These are phyloP conservation scores for Leptopilina myrica DNA, from an alignment of 2,888 invertebrate species.

Conservation along the genomic window DNA sequence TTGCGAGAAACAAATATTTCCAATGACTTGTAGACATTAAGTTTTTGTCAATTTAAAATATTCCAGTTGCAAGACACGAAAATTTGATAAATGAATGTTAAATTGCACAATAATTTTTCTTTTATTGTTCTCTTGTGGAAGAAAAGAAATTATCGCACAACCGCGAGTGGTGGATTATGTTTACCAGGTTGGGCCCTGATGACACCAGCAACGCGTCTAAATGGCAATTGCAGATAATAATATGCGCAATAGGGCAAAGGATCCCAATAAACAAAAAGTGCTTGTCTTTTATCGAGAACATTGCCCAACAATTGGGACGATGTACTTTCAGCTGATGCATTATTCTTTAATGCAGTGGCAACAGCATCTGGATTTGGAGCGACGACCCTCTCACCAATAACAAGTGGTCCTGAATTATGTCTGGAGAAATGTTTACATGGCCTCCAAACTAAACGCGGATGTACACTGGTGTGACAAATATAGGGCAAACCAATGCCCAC, in stretches of 20 bases:
- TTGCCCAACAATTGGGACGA: constrained; percentile 78
- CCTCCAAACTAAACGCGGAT: constrained; percentile 82
- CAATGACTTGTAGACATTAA: no score
- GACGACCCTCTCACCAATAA: constrained; percentile 73
- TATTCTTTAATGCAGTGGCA: constrained; percentile 76
- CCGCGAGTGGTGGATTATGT: constrained; percentile 71
- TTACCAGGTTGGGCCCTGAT: constrained; percentile 66
- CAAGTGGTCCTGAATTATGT: constrained; percentile 78
- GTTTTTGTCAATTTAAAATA: no score
- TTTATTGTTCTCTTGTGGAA: neutral
- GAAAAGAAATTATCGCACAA: constrained; percentile 64
- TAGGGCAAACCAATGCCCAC: constrained; percentile 90
- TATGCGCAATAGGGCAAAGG: constrained; percentile 91
- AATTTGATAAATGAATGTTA: neutral
- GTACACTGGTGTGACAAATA: constrained; percentile 85
- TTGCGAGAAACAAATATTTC: no score
- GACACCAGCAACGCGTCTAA: constrained; percentile 74
- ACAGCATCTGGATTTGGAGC: constrained; percentile 80
- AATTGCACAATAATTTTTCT: neutral
- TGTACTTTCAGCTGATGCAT: constrained; percentile 76
- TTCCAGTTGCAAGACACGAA: no score
- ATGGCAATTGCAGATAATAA: constrained; percentile 88
- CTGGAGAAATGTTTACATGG: constrained; percentile 82
- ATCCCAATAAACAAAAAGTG: constrained; percentile 90
- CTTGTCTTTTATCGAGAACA: constrained; percentile 87